phyloP scores from a whole-genome alignment of 2,113 vertebrate species.

The Craseonycteris thonglongyai region DNA sequence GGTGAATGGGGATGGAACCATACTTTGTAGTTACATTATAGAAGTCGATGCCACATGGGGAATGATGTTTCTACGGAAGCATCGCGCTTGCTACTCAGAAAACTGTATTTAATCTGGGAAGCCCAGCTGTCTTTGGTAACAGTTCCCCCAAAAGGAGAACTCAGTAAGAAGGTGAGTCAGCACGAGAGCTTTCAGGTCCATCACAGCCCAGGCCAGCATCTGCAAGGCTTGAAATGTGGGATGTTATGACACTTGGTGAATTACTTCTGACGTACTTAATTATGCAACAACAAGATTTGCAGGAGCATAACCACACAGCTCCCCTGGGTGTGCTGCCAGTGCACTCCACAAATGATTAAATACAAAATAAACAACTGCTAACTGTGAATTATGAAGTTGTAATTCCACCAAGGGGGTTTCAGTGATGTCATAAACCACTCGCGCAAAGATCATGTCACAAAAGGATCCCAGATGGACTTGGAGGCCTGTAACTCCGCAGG shows the following conservation, averaged over 20 bases:
- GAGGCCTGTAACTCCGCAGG: not conserved
- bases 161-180: not conserved
- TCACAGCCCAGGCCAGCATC: not conserved
- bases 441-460: constrained; percentile 36
- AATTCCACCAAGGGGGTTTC: constrained; percentile 62
- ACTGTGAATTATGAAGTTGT: constrained; percentile 74
- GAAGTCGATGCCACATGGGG: not conserved
- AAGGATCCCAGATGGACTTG: constrained; percentile 34
- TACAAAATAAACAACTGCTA: constrained; percentile 76
- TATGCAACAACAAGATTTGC: constrained; percentile 68
- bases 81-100: not conserved
- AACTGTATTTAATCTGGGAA: not conserved
- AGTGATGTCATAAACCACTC: constrained; percentile 63
- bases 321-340: constrained; percentile 67
- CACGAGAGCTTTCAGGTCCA: not conserved
- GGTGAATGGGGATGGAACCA: not conserved
- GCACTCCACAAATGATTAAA: constrained; percentile 71
- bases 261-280: constrained; percentile 70
- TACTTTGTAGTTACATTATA: not conserved
- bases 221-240: not conserved
- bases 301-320: constrained; percentile 61
- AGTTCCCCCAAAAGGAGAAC: not conserved
- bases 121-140: not conserved
- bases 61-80: not conserved
- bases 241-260: constrained; percentile 62